Evolutionary conservation across 2,113 vertebrate species (phyloP), one percentile per base, ranked within the genome.

Genomic region (Rana temporaria): DNA sequence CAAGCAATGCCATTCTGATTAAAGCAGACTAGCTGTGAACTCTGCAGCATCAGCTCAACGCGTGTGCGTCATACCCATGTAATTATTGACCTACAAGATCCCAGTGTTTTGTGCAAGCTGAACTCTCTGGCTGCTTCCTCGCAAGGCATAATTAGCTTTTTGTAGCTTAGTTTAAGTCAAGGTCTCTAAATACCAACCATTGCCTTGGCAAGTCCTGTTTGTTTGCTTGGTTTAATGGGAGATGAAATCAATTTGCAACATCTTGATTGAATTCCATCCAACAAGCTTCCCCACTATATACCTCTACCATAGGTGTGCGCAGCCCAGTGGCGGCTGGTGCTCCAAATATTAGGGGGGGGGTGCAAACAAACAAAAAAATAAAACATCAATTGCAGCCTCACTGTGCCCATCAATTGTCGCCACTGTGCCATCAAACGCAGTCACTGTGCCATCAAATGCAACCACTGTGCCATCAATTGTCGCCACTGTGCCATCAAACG

Each of bases 91-190:
- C 82, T 78, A 66, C 26, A 76, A 55, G 34, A 83, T 74, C 52
- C 81, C 34, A 76, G 72, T 64, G 14, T 57, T 76, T 75, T 83
- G 63, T 68, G 34, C 63, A 60, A 62, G 3, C 20, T 83, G 72
- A 83, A 83, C 81, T 76, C 64, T 56, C 30, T 82, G 32, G 17
- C 63, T 67, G 34, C 53, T 59, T 83, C 30, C 72, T 83, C 81
- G 63, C 63, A 83, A 83, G 81, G 81, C 81, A 83, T 76, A 83
- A 83, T 83, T 83, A 83, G 63, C 72, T 76, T 83, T 74, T 83
- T 76, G 62, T 62, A 68, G 63, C 71, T 48, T 60, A 57, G 81
- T 76, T 76, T 75, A 79, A 73, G 60, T 53, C 22, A 52, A 66
- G 42, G 65, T 65, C 52, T 79, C 68, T 48, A 84, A 79, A 79